Evolutionary conservation across 2,888 invertebrate species (phyloP).

Genomic region (Pyrrhia umbra): DNA sequence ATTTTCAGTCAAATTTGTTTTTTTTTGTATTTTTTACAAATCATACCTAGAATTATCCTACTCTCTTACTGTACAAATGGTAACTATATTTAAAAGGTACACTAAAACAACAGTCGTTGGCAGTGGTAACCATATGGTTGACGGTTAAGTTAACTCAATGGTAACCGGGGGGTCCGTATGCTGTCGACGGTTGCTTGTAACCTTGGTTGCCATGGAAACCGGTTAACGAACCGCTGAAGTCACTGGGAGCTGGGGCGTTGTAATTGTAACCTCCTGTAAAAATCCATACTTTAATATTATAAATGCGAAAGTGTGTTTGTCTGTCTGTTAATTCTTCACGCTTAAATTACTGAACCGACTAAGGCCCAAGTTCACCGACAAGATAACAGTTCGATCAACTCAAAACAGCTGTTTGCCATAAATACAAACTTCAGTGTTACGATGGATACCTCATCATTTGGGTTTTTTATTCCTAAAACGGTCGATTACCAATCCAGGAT

Average conservation of each 20-base stretch:
- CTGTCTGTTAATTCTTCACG: too few species aligned
- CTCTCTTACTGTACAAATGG: constrained; percentile 43
- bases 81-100: constrained; percentile 28
- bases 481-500: too few species aligned
- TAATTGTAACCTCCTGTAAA: constrained; percentile 79
- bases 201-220: constrained; percentile 79
- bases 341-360: too few species aligned
- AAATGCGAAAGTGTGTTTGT: constrained; percentile 27
- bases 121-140: constrained; percentile 44
- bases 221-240: constrained; percentile 82
- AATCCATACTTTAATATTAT: too few species aligned
- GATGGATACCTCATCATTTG: too few species aligned
- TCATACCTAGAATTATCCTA: constrained; percentile 9
- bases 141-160: constrained; percentile 65
- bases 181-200: constrained; percentile 70
- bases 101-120: constrained; percentile 33
- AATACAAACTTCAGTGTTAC: too few species aligned
- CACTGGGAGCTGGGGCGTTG: constrained; percentile 71
- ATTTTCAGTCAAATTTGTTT: too few species aligned
- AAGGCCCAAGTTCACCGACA: too few species aligned
- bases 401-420: too few species aligned
- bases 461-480: too few species aligned
- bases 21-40: too few species aligned
- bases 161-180: constrained; percentile 83
- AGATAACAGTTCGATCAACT: too few species aligned